These are phyloP conservation scores for Machaerirhynchus nigripectus DNA, from an alignment of 2,113 vertebrate species.

Conservation along the genomic window DNA sequence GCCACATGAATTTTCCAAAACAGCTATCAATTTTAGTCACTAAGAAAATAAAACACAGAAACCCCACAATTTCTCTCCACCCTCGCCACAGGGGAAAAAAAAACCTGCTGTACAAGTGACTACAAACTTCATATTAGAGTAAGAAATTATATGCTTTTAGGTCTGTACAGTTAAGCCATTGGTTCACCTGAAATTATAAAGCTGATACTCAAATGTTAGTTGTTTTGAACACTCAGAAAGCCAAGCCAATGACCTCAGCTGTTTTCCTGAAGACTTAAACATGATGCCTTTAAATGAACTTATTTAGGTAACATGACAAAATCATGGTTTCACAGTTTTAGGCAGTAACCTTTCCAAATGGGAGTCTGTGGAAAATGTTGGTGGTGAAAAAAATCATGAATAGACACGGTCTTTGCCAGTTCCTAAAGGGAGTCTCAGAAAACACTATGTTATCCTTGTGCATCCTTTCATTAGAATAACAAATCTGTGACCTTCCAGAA, in stretches of 20 bases:
- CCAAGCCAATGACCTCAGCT: neutral
- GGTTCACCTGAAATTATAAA: constrained; percentile 1
- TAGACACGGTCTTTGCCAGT: neutral
- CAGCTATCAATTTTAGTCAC: constrained; percentile 39
- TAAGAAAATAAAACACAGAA: constrained; percentile 12
- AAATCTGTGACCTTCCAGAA: neutral
- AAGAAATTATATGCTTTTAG: constrained; percentile 17
- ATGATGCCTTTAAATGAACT: neutral
- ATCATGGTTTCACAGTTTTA: neutral
- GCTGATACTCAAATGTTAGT: neutral
- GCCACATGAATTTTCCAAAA: constrained; percentile 29
- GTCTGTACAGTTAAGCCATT: neutral
- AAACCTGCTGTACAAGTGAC: neutral
- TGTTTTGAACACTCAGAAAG: constrained; percentile 13
- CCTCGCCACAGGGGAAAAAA: constrained; percentile 2
- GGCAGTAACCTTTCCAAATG: neutral
- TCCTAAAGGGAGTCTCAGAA: neutral
- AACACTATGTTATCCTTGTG: neutral
- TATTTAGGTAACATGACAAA: constrained; percentile 32
- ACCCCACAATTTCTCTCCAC: neutral
- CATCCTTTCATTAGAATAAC: neutral
- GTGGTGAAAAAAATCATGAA: neutral
- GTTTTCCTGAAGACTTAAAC: neutral
- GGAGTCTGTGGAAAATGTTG: neutral
- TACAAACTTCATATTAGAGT: neutral